phyloP scores from a whole-genome alignment of 2,113 vertebrate genomes.

The human region GRCh38 chr6:39015501-39016000 shows the following conservation, averaged over 20 bases:
- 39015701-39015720: too few relatives aligned
- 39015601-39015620: too few relatives aligned
- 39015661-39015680: too few relatives aligned
- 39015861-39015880: not conserved
- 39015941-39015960: not conserved
- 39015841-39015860: not conserved
- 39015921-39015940: not conserved
- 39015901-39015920: not conserved
- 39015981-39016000: not conserved
- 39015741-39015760: not conserved
- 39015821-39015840: not conserved
- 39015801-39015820: not conserved
- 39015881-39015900: not conserved
- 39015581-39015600: too few relatives aligned
- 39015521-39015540: too few relatives aligned
- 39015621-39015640: too few relatives aligned
- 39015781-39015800: not conserved
- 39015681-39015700: too few relatives aligned
- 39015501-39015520: too few relatives aligned
- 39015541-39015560: too few relatives aligned
- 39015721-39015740: not conserved
- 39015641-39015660: too few relatives aligned
- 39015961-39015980: not conserved
- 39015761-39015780: not conserved
- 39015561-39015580: too few relatives aligned